Percentiles rank a stretch among this genome's conserved stretches.
Conservation (phyloP, 1,140 invertebrate genomes). For the Neuroterus valhalla region DNA sequence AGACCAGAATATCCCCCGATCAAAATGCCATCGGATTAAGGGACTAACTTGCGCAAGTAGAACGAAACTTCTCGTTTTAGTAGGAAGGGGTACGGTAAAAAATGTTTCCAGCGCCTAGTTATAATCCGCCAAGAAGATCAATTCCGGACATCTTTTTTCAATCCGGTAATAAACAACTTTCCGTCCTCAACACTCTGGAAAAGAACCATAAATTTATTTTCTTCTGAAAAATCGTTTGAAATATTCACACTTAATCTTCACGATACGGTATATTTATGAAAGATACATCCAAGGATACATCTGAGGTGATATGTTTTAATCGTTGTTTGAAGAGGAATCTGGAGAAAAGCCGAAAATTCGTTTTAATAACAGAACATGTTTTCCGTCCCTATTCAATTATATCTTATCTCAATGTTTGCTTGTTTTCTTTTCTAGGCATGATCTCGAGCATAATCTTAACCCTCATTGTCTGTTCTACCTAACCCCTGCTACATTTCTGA, state of each 20-base stretch:
- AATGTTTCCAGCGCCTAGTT: neutral
- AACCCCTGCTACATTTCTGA: neutral
- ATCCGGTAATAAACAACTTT: neutral
- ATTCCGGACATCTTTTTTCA: neutral
- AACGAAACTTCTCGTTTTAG: neutral
- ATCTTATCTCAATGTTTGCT: constrained; percentile 5
- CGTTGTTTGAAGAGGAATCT: neutral
- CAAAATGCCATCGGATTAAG: constrained; percentile 7
- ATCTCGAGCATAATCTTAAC: neutral
- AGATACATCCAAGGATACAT: too few relatives aligned
- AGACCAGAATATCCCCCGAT: constrained; percentile 3
- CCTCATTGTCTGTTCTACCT: neutral
- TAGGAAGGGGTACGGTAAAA: neutral
- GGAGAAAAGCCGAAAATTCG: neutral
- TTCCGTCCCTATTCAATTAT: neutral
- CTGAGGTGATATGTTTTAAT: too few relatives aligned
- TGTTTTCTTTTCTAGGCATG: constrained; percentile 5
- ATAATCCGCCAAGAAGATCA: constrained; percentile 2
- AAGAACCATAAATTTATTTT: neutral
- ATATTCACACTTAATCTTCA: neutral
- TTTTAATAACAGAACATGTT: neutral
- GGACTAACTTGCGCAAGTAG: constrained; percentile 9
- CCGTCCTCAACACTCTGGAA: neutral
- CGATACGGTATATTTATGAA: too few relatives aligned
- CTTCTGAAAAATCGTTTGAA: neutral